phyloP scores from a whole-genome alignment of 2,888 invertebrate genomes.

The Noctua fimbriata region DNA sequence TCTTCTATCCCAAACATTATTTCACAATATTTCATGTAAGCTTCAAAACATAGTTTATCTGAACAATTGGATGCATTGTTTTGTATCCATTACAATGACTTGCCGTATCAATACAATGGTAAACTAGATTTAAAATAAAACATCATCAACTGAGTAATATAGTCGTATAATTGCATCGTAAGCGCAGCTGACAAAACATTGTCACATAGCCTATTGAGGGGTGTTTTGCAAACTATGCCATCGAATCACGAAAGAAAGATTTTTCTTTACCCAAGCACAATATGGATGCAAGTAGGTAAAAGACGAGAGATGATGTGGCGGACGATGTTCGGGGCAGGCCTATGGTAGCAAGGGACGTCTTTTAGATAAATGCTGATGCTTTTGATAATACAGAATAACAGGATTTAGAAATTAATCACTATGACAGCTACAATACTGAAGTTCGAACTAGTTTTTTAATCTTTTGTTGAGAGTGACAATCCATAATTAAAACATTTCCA shows the following conservation, averaged over 20 bases:
- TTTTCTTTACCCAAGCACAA: background rate
- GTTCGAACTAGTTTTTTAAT: background rate
- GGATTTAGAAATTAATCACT: background rate
- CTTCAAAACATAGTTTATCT: background rate
- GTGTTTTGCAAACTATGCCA: background rate
- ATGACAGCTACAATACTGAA: background rate
- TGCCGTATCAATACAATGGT: conserved; percentile 18
- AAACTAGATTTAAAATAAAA: conserved; percentile 23
- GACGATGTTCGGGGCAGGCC: background rate
- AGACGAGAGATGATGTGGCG: background rate
- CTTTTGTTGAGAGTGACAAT: background rate
- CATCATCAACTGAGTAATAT: background rate
- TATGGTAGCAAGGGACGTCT: background rate
- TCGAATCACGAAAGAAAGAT: background rate
- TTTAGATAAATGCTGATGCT: background rate
- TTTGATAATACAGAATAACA: background rate
- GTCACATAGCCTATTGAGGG: background rate
- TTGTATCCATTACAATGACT: conserved; percentile 23
- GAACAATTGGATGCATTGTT: background rate
- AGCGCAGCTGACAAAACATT: conserved; percentile 3
- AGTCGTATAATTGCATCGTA: background rate
- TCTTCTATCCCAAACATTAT: background rate
- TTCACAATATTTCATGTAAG: background rate
- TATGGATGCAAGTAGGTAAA: background rate
- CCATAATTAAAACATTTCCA: background rate